phyloP scores from a whole-genome alignment of 92 coral and sea anemone species.

The Anthopleura xanthogrammica region DNA sequence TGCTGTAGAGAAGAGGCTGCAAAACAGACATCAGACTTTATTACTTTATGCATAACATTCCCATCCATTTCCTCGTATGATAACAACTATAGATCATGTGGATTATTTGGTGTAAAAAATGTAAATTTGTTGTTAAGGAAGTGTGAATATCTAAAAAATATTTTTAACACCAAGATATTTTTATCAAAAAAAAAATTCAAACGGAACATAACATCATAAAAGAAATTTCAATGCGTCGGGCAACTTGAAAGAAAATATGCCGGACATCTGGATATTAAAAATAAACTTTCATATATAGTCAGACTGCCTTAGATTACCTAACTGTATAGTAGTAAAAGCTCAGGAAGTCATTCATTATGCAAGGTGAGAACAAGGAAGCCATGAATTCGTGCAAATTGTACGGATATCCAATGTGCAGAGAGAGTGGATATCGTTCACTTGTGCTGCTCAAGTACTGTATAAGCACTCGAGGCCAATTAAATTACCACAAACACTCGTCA shows the following conservation, averaged over 20 bases:
- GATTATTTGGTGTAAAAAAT: not conserved
- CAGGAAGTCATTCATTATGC: conserved; percentile 4
- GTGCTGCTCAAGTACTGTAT: not conserved
- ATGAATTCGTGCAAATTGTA: not conserved
- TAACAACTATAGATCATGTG: not conserved
- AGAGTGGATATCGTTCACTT: not conserved
- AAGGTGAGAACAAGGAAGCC: not conserved
- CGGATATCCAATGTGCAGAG: not conserved
- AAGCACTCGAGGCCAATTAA: conserved; percentile 5
- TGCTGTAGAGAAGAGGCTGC: conserved; percentile 78
- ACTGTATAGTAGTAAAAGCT: not conserved
- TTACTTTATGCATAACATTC: not conserved
- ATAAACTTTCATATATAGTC: not conserved
- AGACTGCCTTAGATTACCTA: not conserved
- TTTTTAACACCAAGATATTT: too few species aligned
- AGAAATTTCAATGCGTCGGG: not conserved
- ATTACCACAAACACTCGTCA: conserved; percentile 24
- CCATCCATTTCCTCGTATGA: not conserved
- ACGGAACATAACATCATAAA: too few species aligned
- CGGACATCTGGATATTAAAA: not conserved
- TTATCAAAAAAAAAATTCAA: too few species aligned
- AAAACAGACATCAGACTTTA: conserved; percentile 1
- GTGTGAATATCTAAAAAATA: too few species aligned
- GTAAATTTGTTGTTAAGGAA: too few species aligned
- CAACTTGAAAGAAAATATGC: not conserved